Evolutionary conservation across 2,113 vertebrate species (phyloP), one percentile per base, ranked within the genome.

Genomic region (Puffinus mauretanicus): DNA sequence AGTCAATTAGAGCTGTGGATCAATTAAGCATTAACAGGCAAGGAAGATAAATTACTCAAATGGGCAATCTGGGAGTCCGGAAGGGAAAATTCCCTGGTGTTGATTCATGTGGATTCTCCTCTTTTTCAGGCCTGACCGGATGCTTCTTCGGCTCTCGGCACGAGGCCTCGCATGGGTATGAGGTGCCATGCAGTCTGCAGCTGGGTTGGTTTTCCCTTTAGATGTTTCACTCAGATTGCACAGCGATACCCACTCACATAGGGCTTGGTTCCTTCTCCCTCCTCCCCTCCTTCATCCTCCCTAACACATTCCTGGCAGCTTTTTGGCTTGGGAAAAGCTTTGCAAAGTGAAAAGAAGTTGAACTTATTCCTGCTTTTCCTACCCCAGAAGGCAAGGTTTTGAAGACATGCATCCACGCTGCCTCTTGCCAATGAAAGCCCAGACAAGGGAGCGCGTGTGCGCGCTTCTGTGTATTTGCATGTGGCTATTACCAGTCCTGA

Each of bases 371-470:
- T 42, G 3, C 4, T 81, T 95, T 86, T 67, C 42, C 26, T 12
- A 4, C 13, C 18, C 7, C 7, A 40, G 44, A 42, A 46, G 4
- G 19, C 18, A 42, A 64, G 14, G 8, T 25, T 65, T 77, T 42
- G 78, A 73, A 61, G 32, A 57, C 2, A 0, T 7, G 8, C 7
- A 26, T 13, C 75, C 16, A 27, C 15, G 2, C 1, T 0, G 0
- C 1, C 5, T 30, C 6, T 44, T 70, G 10, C 13, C 42, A 44
- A 3, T 13, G 34, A 62, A 70, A 93, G 6, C 18, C 42, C 1
- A 2, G 46, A 21, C 8, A 25, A 58, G 15, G 34, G 15, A 75
- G 5, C 1, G 16, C 20, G 30, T 30, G 16, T n/a, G 40, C 30
- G 10, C 51, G 12, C 13, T 25, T 66, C 24, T 30, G 20, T 49